These are phyloP conservation scores for Drosophila pseudotakahashii DNA, from an alignment of 2,888 invertebrate species.

Conservation along the genomic window DNA sequence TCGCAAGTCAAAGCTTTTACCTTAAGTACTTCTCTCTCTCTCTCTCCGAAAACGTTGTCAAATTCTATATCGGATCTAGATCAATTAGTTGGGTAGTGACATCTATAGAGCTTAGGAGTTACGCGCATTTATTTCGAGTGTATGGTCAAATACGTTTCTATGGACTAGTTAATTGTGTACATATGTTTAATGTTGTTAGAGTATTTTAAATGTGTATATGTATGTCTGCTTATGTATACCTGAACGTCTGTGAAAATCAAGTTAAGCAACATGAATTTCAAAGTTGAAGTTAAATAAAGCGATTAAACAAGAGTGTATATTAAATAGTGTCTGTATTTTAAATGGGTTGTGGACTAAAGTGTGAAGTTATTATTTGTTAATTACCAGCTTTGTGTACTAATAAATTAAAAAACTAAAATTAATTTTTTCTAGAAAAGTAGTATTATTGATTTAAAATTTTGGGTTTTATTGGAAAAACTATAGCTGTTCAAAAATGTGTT, in stretches of 20 bases:
- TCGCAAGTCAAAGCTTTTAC: conserved; percentile 70
- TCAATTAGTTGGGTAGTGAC: conserved; percentile 38
- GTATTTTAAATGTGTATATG: conserved; percentile 30
- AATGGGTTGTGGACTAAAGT: no score
- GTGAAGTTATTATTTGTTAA: no score
- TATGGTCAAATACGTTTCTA: conserved; percentile 27
- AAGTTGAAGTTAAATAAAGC: conserved; percentile 62
- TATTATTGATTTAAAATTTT: no score
- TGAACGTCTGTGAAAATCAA: conserved; percentile 71
- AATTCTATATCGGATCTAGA: conserved; percentile 29
- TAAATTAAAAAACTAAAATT: no score
- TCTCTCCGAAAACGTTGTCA: conserved; percentile 26
- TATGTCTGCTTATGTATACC: conserved; percentile 60
- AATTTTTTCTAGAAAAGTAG: no score
- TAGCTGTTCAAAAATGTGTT: no score
- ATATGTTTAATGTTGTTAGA: conserved; percentile 45
- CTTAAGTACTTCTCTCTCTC: conserved; percentile 49
- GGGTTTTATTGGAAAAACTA: no score
- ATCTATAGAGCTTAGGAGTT: conserved; percentile 43
- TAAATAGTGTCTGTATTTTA: no score
- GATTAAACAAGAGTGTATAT: conserved; percentile 16
- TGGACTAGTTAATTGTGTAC: conserved; percentile 41
- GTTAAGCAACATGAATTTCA: conserved; percentile 53
- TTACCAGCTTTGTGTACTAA: no score
- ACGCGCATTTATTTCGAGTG: conserved; percentile 65